Evolutionary conservation across 2,113 vertebrate species (phyloP), one percentile per base, ranked within the genome.

Genomic region (Nycticebus coucang): DNA sequence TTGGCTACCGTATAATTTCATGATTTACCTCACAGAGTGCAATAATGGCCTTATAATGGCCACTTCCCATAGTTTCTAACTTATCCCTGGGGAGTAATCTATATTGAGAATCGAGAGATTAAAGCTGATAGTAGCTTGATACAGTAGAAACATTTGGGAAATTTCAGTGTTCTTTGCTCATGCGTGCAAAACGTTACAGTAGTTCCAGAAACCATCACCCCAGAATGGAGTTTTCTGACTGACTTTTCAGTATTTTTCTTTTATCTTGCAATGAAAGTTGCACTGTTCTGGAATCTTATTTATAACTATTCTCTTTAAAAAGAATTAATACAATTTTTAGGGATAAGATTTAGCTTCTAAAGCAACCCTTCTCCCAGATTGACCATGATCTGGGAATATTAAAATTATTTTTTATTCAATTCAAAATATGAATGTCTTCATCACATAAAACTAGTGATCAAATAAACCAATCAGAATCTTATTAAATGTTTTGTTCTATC

Each of bases 1-100:
- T 84, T 85, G 82, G 50, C 71, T 89, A 80, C 59, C 92, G 83
- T 74, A 79, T 94, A 95, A 95, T 97, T 95, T 95, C 85, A 94
- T 93, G 78, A 97, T 97, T 97, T 97, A 95, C 59, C 88, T 69
- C 94, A 89, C 79, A 84, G 62, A 85, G 75, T 92, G 60, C 69
- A 86, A 55, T 95, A 96, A 96, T 91, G 74, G 53, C 35, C 64
- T 95, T 94, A 74, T 93, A 96, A 96, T 91, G 88, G 90, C 75
- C 59, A 89, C 78, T 96, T 97, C 45, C 53, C 45, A 41, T 83
- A 72, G 82, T 87, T 33, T 91, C 69, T 95, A 95, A 95, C 79
- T 82, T 92, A 33, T 82, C 96, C 90, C 93, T 60, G 26, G 85
- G 64, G 93, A 87, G 82, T 88, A 92, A 97, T 96, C 91, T 86